Evolutionary conservation across 1,140 invertebrate species (phyloP).

Genomic region (Antheraea pernyi): DNA sequence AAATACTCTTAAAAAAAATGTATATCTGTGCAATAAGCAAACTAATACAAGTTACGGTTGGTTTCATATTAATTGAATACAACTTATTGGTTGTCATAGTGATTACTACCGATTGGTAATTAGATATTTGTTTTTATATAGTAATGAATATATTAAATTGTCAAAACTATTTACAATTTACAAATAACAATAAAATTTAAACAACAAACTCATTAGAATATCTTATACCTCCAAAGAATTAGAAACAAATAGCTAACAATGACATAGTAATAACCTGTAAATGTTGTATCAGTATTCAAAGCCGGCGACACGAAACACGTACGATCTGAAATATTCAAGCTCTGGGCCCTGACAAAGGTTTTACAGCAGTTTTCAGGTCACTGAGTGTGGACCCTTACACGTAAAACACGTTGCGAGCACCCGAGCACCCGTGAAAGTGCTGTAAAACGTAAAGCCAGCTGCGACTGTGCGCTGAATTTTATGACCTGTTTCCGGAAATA

Average conservation of each 20-base stretch:
- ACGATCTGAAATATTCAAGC: constrained; percentile 15
- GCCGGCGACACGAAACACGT: constrained; percentile 6
- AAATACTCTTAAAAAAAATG: no score
- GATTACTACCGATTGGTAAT: no score
- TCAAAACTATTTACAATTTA: no score
- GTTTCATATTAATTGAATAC: no score
- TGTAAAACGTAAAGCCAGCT: neutral
- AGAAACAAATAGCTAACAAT: neutral
- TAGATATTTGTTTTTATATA: no score
- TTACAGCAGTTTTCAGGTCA: constrained; percentile 14
- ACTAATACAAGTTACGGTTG: no score
- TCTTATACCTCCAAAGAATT: no score
- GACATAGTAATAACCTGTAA: neutral
- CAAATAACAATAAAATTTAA: no score
- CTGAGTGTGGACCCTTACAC: neutral
- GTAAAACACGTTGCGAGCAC: neutral
- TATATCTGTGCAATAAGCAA: no score
- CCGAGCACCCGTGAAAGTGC: neutral
- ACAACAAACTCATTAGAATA: no score
- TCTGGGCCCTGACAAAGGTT: constrained; percentile 10
- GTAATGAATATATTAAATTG: no score
- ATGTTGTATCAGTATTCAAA: constrained; percentile 5
- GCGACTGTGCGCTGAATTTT: neutral
- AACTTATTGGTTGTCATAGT: no score
- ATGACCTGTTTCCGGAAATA: neutral